Evolutionary conservation across 1,140 invertebrate species (phyloP).

Genomic region (Brachionus calyciflorus): DNA sequence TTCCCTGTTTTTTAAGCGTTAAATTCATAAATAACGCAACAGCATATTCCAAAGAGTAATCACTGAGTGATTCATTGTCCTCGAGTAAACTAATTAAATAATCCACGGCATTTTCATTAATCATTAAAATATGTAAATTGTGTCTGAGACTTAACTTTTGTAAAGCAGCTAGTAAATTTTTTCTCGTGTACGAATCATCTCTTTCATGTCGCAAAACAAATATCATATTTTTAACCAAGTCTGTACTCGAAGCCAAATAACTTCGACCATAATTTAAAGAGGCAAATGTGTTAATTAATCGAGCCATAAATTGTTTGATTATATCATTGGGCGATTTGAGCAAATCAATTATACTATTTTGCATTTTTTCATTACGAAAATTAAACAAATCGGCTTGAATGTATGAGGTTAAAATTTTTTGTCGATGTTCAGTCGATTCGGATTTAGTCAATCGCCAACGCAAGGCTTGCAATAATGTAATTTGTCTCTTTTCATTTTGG

Average conservation of each 20-base stretch:
- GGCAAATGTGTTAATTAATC: conserved; percentile 67
- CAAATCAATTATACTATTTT: conserved; percentile 48
- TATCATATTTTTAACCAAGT: conserved; percentile 58
- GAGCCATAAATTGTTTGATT: conserved; percentile 60
- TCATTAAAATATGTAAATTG: conserved; percentile 66
- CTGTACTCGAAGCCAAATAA: conserved; percentile 49
- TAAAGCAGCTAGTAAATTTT: conserved; percentile 68
- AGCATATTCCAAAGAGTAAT: conserved; percentile 67
- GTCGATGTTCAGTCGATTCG: conserved; percentile 53
- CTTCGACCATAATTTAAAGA: conserved; percentile 57
- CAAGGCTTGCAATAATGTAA: conserved; percentile 67
- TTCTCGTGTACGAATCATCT: conserved; percentile 62
- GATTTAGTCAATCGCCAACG: conserved; percentile 63
- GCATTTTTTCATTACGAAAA: conserved; percentile 22
- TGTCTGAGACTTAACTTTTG: conserved; percentile 69
- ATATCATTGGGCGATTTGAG: conserved; percentile 52
- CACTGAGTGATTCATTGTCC: conserved; percentile 59
- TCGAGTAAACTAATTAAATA: conserved; percentile 66
- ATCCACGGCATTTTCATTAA: conserved; percentile 66
- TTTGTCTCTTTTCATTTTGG: conserved; percentile 58
- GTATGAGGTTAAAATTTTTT: conserved; percentile 57
- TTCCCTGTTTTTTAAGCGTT: conserved; percentile 66
- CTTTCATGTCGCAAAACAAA: conserved; percentile 57
- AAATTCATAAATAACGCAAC: conserved; percentile 70
- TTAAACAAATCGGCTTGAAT: conserved; percentile 58